Percentiles rank a stretch among this genome's conserved stretches.
phyloP scores from a whole-genome alignment of 2,797 vertebrate genomes.

The Acrocephalus scirpaceus region DNA sequence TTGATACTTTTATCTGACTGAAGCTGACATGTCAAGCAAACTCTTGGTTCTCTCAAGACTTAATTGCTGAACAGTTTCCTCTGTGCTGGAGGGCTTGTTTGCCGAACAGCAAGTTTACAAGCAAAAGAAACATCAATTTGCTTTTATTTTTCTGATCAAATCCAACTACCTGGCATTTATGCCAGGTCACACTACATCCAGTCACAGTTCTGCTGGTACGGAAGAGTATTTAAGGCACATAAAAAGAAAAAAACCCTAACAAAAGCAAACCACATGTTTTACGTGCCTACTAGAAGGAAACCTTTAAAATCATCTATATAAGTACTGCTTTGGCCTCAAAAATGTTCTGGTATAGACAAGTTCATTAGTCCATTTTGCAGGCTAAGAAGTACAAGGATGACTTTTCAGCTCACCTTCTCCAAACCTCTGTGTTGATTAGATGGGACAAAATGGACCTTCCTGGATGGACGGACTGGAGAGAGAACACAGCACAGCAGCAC shows the following conservation, averaged over 20 bases:
- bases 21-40: neutral
- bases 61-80: neutral
- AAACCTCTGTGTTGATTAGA: neutral
- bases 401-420: neutral
- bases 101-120: neutral
- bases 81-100: neutral
- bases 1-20: neutral
- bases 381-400: neutral
- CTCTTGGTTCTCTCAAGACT: neutral
- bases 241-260: neutral
- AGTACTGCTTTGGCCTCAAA: neutral
- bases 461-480: accelerated
- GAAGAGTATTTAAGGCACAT: neutral
- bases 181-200: too few species aligned
- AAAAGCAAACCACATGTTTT: neutral
- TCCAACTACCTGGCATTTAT: neutral
- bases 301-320: neutral
- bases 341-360: neutral
- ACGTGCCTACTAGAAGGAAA: neutral
- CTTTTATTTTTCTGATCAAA: neutral
- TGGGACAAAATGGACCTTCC: neutral
- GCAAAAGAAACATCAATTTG: neutral
- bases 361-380: neutral
- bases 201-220: neutral
- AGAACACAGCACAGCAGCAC: neutral